Evolutionary conservation across 1,140 invertebrate species (phyloP).

Genomic region (Zaprionus davidi): DNA sequence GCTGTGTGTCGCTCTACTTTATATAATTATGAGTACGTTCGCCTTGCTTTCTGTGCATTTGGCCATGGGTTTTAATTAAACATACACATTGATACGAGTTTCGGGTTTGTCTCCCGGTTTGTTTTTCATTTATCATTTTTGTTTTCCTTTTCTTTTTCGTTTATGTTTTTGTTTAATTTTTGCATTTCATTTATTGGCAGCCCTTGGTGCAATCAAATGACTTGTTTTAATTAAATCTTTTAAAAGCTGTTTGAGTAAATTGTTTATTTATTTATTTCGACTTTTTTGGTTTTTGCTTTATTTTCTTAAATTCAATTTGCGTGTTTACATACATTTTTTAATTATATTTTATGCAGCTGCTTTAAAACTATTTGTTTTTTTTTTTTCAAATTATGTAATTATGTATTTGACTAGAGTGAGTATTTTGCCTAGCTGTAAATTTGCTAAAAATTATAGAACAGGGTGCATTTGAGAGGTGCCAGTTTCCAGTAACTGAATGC

Average conservation of each 20-base stretch:
- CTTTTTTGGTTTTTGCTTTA: constrained; percentile 27
- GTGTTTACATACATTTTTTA: constrained; percentile 23
- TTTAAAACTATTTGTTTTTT: constrained; percentile 40
- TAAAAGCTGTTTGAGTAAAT: constrained; percentile 67
- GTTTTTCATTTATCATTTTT: constrained; percentile 19
- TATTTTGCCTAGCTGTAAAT: constrained; percentile 54
- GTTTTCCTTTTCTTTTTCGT: constrained; percentile 27
- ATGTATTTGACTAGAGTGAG: constrained; percentile 45
- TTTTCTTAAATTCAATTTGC: constrained; percentile 42
- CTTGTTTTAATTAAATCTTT: constrained; percentile 58
- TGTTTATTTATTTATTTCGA: constrained; percentile 32
- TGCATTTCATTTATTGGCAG: constrained; percentile 19
- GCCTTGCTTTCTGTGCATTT: constrained; percentile 43
- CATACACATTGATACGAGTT: constrained; percentile 44
- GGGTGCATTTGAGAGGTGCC: constrained; percentile 41
- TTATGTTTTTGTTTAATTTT: constrained; percentile 26
- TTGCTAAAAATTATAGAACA: constrained; percentile 59
- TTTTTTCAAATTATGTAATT: constrained; percentile 41
- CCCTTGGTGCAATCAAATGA: constrained; percentile 32
- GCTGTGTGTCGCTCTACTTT: constrained; percentile 21
- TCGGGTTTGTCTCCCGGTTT: constrained; percentile 23
- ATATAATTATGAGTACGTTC: constrained; percentile 45
- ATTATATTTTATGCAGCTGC: constrained; percentile 35
- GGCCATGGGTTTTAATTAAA: constrained; percentile 70
- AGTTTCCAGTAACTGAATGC: constrained; percentile 17